A percentile compares a stretch with the other conserved stretches of the same genome.
These are phyloP conservation scores for Aldrovandia affinis DNA, from an alignment of 2,797 vertebrate genomes.

Conservation along the genomic window DNA sequence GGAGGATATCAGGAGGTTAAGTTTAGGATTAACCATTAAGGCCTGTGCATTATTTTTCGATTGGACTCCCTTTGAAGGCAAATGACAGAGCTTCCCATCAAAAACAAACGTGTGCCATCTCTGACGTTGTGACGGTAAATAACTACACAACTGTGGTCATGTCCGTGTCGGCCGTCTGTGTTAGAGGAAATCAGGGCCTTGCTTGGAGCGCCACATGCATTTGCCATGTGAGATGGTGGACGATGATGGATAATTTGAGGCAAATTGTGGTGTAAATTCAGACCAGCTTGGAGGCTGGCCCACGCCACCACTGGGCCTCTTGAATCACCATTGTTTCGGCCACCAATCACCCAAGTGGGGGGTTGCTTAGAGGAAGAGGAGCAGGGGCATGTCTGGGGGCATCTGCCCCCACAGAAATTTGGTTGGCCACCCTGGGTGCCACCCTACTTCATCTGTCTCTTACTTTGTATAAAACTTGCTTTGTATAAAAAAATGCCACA, in stretches of 20 bases:
- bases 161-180: background rate
- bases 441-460: too few species aligned
- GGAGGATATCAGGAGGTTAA: background rate
- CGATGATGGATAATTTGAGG: constrained; percentile 11
- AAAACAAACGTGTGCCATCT: background rate
- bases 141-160: background rate
- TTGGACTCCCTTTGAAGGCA: background rate
- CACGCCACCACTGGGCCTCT: background rate
- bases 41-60: background rate
- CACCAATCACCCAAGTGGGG: constrained; percentile 10
- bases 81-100: background rate
- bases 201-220: background rate
- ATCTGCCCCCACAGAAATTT: too few species aligned
- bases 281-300: background rate
- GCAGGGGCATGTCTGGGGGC: too few species aligned
- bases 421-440: too few species aligned
- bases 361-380: constrained; percentile 15
- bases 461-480: too few species aligned
- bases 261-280: constrained; percentile 22
- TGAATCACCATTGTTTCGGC: background rate
- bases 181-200: background rate
- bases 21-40: background rate
- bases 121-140: background rate
- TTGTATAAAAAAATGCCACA: too few species aligned
- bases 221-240: background rate